These are phyloP conservation scores for Nomada fabriciana DNA, from an alignment of 2,888 invertebrate genomes.

Conservation along the genomic window DNA sequence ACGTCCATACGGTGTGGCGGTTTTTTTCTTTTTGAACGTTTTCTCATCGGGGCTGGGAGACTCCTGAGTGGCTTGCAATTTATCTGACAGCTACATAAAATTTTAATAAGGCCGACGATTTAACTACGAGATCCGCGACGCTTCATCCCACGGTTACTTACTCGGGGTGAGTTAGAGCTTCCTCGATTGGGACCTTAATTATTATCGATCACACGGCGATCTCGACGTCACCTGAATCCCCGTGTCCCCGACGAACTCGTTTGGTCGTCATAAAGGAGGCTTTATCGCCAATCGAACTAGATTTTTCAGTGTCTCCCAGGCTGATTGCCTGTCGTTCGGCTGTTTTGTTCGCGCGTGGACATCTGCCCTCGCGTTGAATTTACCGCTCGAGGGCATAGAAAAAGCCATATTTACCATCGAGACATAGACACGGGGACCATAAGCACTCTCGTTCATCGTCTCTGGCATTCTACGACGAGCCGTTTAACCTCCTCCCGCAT, in stretches of 20 bases:
- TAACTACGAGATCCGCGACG: neutral
- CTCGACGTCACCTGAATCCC: conserved; percentile 7
- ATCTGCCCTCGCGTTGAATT: conserved; percentile 55
- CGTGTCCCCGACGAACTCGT: neutral
- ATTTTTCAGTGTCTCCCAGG: conserved; percentile 39
- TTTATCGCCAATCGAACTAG: conserved; percentile 45
- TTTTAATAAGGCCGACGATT: conserved; percentile 7
- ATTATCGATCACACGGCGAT: conserved; percentile 18
- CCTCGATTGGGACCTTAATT: conserved; percentile 13
- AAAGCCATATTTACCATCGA: conserved; percentile 20
- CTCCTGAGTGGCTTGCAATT: neutral
- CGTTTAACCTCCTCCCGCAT: conserved; percentile 61
- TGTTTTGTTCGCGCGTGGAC: conserved; percentile 46
- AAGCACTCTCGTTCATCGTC: conserved; percentile 42
- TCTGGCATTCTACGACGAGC: conserved; percentile 51
- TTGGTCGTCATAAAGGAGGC: conserved; percentile 43
- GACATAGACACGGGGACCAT: conserved; percentile 59
- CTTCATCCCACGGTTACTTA: neutral
- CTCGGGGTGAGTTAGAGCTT: neutral
- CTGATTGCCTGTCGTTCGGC: conserved; percentile 43
- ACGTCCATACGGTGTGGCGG: neutral
- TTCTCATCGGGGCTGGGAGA: too few species aligned
- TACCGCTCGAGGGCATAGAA: conserved; percentile 58
- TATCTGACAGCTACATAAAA: neutral
- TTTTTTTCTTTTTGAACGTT: neutral